Base-by-base conservation (phyloP, 2,113 vertebrate genomes). In the Calyptomena viridis region DNA sequence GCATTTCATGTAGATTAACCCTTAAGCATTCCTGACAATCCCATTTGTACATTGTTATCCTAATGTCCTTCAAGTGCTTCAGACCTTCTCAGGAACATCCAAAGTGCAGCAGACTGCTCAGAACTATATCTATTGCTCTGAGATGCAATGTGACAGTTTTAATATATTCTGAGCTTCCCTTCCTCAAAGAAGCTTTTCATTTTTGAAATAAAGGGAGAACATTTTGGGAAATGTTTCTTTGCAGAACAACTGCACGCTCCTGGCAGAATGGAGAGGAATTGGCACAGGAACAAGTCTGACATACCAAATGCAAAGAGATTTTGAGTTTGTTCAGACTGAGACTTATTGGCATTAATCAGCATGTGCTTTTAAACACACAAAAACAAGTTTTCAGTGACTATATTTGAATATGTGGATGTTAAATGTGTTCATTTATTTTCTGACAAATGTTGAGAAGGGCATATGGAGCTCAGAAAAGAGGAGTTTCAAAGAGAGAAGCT, bases 301-400 rank as follows among this genome's bases (percentile, higher is more conserved):
- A 90, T 75, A 84, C 8, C 46, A 89, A 94, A 84, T 81, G 87
- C 50, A 87, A 76, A 94, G 78, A 89, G 91, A 78, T 95, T 91
- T 96, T 96, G 92, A 90, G 55, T 91, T 96, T 91, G 44, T 95
- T 94, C 87, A 74, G 90, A 64, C 71, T 68, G 93, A 89, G 84
- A n/a, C 83, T 68, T 72, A 88, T 60, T 91, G 79, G 47, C 80
- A 92, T 95, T 97, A 95, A 96, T 91, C 94, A 94, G 68, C n/a
- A 60, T 40, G 58, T 96, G 76, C 89, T 95, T 94, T 93, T 94
- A 89, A 94, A 84, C 31, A 79, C 37, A 72, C 10, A 78, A 80
- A 95, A 90, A 23, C 42, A 80, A 56, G 30, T 77, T 89, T 93
- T 64, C 82, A 90, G 55, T 50, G 81, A 64, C 72, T 94, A 3